Base-by-base conservation (phyloP, 2,888 invertebrate species). In the Eulithis testata region DNA sequence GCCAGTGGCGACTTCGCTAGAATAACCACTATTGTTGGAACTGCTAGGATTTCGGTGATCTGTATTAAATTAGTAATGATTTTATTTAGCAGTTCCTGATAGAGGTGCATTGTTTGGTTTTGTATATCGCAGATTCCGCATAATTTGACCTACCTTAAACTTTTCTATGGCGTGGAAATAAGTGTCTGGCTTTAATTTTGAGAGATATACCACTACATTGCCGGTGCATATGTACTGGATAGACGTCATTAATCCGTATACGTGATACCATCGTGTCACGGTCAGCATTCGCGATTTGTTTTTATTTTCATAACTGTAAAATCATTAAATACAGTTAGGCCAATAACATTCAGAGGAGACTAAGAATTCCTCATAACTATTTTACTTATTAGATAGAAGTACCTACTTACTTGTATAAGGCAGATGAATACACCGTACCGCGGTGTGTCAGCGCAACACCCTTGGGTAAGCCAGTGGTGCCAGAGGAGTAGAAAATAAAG, bases 401-500 rank as follows among this genome's bases (percentile, higher is more conserved):
- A 37, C 1, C 0, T 37, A 40, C 66, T 60, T 66, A 72, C 72
- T 72, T 70, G 49, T 67, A 70, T 36, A 53, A 63, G 12, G 60
- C 53, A 49, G 69, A 70, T 7, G 11, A 94, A 93, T 63, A 79
- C 8, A 86, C 65, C 0, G 74, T 60, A 52, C 85, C 85, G 3
- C 81, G 60, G 76, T 96, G 96, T 0, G 95, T 94, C 45, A 96
- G 81, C 93, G 94, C 94, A 0, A 96, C 96, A 11, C 96, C 96
- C 85, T 96, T 96, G 0, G 96, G 96, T 36, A 96, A 86, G 0
- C 97, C 97, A 0, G 96, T 97, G 0, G 97, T 97, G 0, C 97
- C 93, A 67, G 94, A 94, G 3, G 94, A 94, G 77, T 94, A 94
- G 9, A 94, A 89, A 50, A 94, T 81, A 50, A 93, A 76, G 2